Evolutionary conservation across 2,797 vertebrate species (phyloP).

Genomic region (Acipenser ruthenus): DNA sequence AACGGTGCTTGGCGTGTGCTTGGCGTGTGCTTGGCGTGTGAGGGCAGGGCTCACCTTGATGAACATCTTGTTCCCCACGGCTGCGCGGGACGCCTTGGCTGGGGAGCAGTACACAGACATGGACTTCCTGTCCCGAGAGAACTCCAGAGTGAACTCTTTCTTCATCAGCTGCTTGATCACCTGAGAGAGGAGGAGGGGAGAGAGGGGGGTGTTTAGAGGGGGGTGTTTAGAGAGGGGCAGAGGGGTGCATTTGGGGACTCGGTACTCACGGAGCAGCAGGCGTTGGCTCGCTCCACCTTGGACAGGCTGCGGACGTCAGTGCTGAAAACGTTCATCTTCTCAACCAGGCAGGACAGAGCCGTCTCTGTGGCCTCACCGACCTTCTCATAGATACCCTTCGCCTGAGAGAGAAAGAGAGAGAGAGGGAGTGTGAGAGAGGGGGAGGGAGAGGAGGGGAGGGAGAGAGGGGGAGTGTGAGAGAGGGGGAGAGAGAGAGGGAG

Average conservation of each 20-base stretch:
- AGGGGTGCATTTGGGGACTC: no score
- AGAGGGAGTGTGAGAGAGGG: background rate
- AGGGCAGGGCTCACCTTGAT: slow-evolving; percentile 43
- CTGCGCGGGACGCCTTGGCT: slow-evolving; percentile 54
- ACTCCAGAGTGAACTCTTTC: slow-evolving; percentile 61
- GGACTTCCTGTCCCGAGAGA: slow-evolving; percentile 60
- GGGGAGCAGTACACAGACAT: slow-evolving; percentile 61
- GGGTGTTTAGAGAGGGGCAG: no score
- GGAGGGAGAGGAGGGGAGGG: no score
- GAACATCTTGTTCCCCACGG: slow-evolving; percentile 63
- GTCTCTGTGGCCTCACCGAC: slow-evolving; percentile 89
- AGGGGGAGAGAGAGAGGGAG: no score
- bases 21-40: background rate
- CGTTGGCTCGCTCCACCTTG: slow-evolving; percentile 77
- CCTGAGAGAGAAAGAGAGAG: slow-evolving; percentile 37
- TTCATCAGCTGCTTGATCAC: slow-evolving; percentile 58
- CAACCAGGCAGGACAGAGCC: slow-evolving; percentile 79
- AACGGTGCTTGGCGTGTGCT: no score
- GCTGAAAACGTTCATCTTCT: slow-evolving; percentile 94
- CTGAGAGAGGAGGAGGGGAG: no score
- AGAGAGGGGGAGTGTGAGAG: no score
- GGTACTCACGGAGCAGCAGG: slow-evolving; percentile 73
- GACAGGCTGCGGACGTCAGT: slow-evolving; percentile 66
- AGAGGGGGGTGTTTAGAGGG: no score
- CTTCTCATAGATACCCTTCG: slow-evolving; percentile 84